A percentile compares a stretch with the other conserved stretches of the same genome.
phyloP scores from a whole-genome alignment of 2,797 vertebrate species.

The Catamblyrhynchus diadema region DNA sequence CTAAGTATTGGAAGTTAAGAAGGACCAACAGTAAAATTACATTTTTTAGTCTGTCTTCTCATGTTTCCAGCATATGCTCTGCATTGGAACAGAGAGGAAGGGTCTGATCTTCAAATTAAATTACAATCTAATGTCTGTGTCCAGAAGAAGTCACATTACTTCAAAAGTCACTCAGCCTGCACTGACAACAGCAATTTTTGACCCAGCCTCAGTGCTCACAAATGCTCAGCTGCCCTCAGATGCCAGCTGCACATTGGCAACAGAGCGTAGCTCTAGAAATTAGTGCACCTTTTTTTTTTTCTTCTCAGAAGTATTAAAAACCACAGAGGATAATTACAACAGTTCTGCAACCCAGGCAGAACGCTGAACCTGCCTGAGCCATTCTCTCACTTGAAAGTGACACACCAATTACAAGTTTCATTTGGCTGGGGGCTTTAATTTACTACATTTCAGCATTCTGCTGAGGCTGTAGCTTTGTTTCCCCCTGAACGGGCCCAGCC shows the following conservation, averaged over 20 bases:
- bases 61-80: neutral
- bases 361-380: neutral
- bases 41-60: neutral
- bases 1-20: neutral
- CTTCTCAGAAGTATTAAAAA: neutral
- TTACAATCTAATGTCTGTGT: neutral
- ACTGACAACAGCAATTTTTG: neutral
- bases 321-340: neutral
- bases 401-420: neutral
- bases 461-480: slow-evolving; percentile 7
- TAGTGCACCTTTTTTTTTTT: neutral
- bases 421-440: slow-evolving; percentile 13
- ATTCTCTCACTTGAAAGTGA: neutral
- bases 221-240: neutral
- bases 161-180: neutral
- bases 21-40: neutral
- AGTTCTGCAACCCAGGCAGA: neutral
- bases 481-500: neutral
- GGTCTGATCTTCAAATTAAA: neutral
- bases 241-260: neutral
- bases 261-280: neutral
- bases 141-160: neutral
- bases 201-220: neutral
- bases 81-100: neutral
- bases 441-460: neutral